phyloP scores from a whole-genome alignment of 2,888 invertebrate genomes.

The Ischnus inquisitorius region DNA sequence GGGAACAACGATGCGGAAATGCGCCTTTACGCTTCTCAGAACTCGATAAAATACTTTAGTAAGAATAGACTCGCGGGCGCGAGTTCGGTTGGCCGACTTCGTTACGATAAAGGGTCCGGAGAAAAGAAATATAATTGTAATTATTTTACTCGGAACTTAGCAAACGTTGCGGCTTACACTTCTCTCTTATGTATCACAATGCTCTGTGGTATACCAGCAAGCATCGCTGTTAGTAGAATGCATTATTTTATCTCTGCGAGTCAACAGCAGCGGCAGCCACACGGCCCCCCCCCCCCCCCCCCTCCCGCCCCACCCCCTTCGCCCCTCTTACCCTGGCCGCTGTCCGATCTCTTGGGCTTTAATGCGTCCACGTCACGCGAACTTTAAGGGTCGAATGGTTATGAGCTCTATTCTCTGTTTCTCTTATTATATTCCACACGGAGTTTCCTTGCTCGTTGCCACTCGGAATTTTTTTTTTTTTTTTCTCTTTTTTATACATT shows the following conservation, averaged over 20 bases:
- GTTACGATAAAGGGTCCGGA: conserved; percentile 53
- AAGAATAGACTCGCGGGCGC: conserved; percentile 26
- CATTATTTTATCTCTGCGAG: conserved; percentile 55
- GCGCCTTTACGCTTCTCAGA: not conserved
- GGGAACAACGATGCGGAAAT: no score
- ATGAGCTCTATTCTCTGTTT: conserved; percentile 48
- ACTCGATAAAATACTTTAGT: conserved; percentile 16
- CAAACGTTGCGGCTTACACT: conserved; percentile 68
- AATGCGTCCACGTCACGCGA: conserved; percentile 78
- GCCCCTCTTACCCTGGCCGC: conserved; percentile 63
- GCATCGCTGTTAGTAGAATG: conserved; percentile 28
- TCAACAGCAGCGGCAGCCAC: conserved; percentile 37
- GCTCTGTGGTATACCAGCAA: not conserved
- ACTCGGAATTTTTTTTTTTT: conserved; percentile 36
- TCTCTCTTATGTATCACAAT: conserved; percentile 46
- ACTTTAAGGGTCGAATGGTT: conserved; percentile 70
- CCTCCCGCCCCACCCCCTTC: conserved; percentile 69
- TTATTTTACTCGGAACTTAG: conserved; percentile 75
- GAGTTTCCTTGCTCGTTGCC: conserved; percentile 52
- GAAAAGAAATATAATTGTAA: conserved; percentile 72
- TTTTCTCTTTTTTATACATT: conserved; percentile 37
- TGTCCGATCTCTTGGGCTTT: conserved; percentile 66
- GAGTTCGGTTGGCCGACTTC: conserved; percentile 44
- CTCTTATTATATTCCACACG: conserved; percentile 24
- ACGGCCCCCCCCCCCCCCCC: conserved; percentile 70